Evolutionary conservation across 1,140 invertebrate species (phyloP).

Genomic region (Probaryconus sp.): DNA sequence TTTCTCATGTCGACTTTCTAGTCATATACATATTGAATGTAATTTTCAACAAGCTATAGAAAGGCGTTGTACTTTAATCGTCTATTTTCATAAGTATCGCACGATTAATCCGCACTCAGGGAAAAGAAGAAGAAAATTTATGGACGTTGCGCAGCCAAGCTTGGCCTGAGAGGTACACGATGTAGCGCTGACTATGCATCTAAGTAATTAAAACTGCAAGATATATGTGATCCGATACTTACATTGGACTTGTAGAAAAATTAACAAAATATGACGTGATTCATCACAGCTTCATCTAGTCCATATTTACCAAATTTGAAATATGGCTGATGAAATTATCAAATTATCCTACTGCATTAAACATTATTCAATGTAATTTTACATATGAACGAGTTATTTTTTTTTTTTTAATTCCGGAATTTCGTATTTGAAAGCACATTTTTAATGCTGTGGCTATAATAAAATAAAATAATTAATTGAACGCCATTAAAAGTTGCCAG

Average conservation of each 20-base stretch:
- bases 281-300: slow-evolving; percentile 24
- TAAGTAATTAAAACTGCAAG: slow-evolving; percentile 61
- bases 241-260: slow-evolving; percentile 36
- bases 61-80: slow-evolving; percentile 40
- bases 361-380: no score
- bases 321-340: no score
- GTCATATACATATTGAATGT: slow-evolving; percentile 37
- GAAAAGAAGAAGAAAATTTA: slow-evolving; percentile 53
- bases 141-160: slow-evolving; percentile 42
- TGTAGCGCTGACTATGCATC: slow-evolving; percentile 41
- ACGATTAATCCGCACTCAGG: slow-evolving; percentile 50
- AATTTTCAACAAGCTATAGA: slow-evolving; percentile 33
- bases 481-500: no score
- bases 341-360: no score
- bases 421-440: no score
- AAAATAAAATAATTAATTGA: no score
- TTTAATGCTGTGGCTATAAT: no score
- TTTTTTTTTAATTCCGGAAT: no score
- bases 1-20: slow-evolving; percentile 3
- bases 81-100: slow-evolving; percentile 54
- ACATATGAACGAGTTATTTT: no score
- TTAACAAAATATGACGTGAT: slow-evolving; percentile 47
- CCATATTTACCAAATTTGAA: slow-evolving; percentile 22
- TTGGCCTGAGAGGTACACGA: slow-evolving; percentile 19
- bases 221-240: slow-evolving; percentile 44